phyloP scores from a whole-genome alignment of 1,140 invertebrate species.

The Drosophila cardini region DNA sequence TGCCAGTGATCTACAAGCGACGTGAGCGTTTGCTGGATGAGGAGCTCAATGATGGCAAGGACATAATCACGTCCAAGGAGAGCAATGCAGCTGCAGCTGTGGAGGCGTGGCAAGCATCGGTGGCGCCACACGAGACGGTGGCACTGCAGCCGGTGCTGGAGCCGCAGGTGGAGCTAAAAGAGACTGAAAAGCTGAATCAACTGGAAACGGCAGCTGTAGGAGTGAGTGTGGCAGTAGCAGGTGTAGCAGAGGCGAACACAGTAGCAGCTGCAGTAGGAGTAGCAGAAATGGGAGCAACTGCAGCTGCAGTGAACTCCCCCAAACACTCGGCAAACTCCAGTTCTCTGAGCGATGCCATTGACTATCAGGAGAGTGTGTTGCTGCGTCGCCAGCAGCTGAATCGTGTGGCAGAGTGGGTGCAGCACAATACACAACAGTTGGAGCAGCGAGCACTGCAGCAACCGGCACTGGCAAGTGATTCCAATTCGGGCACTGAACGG shows the following conservation, averaged over 20 bases:
- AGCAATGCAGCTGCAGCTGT: conserved; percentile 70
- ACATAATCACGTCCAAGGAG: conserved; percentile 83
- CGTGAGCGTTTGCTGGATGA: conserved; percentile 81
- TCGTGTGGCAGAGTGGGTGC: conserved; percentile 89
- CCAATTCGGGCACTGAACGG: conserved; percentile 72
- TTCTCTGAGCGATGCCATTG: conserved; percentile 76
- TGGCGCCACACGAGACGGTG: conserved; percentile 58
- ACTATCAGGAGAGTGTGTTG: conserved; percentile 80
- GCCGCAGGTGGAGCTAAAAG: conserved; percentile 63
- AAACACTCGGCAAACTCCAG: conserved; percentile 80
- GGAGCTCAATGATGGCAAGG: conserved; percentile 82
- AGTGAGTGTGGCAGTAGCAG: conserved; percentile 3
- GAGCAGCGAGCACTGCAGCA: conserved; percentile 70
- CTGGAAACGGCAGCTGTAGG: conserved; percentile 18
- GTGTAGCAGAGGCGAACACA: neutral
- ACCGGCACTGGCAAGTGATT: conserved; percentile 61
- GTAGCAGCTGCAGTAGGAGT: neutral
- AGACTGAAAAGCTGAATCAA: conserved; percentile 44
- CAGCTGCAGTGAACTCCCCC: conserved; percentile 35
- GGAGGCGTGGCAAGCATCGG: conserved; percentile 66
- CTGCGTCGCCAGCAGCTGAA: conserved; percentile 87
- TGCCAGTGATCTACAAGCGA: conserved; percentile 89
- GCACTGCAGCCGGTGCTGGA: conserved; percentile 70
- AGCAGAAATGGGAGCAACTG: conserved; percentile 9
- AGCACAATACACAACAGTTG: conserved; percentile 85